Conservation (phyloP, 2,797 vertebrate genomes). For the Borostomias antarcticus region DNA sequence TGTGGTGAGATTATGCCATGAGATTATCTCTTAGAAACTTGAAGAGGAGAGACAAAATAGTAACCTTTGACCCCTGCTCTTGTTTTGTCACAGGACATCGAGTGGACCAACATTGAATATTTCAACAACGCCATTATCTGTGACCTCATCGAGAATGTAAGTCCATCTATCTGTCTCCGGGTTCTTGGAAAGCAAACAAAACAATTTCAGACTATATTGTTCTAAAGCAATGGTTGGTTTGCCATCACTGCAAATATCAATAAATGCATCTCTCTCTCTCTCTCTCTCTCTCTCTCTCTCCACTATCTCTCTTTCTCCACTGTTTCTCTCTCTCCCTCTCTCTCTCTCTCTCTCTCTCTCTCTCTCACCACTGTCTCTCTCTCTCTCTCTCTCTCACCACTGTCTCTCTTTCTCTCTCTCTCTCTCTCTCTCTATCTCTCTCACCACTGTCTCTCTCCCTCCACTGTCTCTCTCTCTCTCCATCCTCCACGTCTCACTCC, state of each 20-base stretch:
- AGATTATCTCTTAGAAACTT: slow-evolving; percentile 7
- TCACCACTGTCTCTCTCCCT: too few relatives aligned
- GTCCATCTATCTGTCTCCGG: slow-evolving; percentile 56
- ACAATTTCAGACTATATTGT: too few relatives aligned
- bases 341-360: too few relatives aligned
- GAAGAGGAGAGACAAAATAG: slow-evolving; percentile 12
- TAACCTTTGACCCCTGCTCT: slow-evolving; percentile 35
- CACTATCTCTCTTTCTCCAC: too few relatives aligned
- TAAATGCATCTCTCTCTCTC: too few relatives aligned
- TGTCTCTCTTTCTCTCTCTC: not conserved
- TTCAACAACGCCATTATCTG: slow-evolving; percentile 99
- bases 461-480: not conserved
- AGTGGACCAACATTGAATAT: slow-evolving; percentile 98
- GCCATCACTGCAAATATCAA: too few relatives aligned
- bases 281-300: too few relatives aligned
- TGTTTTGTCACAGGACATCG: slow-evolving; percentile 85
- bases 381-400: too few relatives aligned
- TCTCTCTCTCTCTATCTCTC: too few relatives aligned
- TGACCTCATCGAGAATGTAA: slow-evolving; percentile 98
- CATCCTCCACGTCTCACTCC: too few relatives aligned
- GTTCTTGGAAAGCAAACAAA: slow-evolving; percentile 11
- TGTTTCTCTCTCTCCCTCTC: too few relatives aligned
- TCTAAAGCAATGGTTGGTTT: not conserved
- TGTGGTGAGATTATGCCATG: not conserved
- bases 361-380: too few relatives aligned